phyloP scores from a whole-genome alignment of 2,797 vertebrate genomes.

The Alfaro cultratus region DNA sequence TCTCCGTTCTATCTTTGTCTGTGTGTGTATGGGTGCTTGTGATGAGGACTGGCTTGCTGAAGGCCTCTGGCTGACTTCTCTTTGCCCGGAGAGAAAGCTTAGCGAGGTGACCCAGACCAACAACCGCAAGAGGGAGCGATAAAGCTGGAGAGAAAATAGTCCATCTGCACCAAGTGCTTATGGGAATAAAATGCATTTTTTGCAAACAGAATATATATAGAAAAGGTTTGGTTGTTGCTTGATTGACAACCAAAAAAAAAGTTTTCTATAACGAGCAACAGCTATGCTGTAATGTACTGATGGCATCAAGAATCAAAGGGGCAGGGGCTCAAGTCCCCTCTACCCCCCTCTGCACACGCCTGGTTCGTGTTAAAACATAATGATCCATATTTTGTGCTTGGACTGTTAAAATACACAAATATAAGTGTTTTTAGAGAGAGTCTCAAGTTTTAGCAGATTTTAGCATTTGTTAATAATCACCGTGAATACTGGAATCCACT shows the following conservation, averaged over 20 bases:
- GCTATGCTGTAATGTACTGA: neutral
- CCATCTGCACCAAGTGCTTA: neutral
- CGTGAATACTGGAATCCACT: neutral
- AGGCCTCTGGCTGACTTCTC: slow-evolving; percentile 60
- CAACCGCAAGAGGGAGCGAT: slow-evolving; percentile 29
- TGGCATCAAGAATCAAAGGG: too few species aligned
- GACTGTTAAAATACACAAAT: neutral
- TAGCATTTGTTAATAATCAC: neutral
- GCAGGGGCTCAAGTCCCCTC: too few species aligned
- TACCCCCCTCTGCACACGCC: too few species aligned
- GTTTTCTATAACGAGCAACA: neutral
- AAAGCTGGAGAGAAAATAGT: slow-evolving; percentile 30
- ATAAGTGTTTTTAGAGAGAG: neutral
- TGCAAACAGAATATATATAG: too few species aligned
- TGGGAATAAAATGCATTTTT: neutral
- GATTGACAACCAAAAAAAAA: neutral
- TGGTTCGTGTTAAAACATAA: neutral
- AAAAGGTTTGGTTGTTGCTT: neutral
- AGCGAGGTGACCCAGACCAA: slow-evolving; percentile 57
- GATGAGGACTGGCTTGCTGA: slow-evolving; percentile 38
- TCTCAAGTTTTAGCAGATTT: neutral
- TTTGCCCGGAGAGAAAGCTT: slow-evolving; percentile 51
- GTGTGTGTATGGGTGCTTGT: slow-evolving; percentile 21
- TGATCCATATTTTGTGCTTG: neutral
- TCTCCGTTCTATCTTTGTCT: slow-evolving; percentile 10